Evolutionary conservation across 2,113 vertebrate species (phyloP).

Genomic region (Desmodus rotundus): DNA sequence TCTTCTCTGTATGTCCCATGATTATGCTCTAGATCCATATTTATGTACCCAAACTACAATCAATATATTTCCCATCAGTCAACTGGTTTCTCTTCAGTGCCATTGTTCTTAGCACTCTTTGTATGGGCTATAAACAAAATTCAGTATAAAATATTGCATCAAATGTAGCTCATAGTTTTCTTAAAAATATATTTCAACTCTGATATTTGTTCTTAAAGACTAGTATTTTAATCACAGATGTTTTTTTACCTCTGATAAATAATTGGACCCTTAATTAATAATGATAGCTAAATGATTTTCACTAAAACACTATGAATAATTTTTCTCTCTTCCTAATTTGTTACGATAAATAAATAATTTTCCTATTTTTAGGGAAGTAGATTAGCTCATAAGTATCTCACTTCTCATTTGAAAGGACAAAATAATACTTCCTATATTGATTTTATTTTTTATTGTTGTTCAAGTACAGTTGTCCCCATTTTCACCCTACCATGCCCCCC

Average conservation of each 20-base stretch:
- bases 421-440: background rate
- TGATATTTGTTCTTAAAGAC: background rate
- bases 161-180: background rate
- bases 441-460: background rate
- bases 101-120: background rate
- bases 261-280: background rate
- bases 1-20: background rate
- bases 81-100: background rate
- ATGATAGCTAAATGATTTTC: background rate
- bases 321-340: background rate
- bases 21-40: background rate
- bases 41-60: background rate
- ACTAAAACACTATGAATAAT: background rate
- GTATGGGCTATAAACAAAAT: background rate
- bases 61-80: background rate
- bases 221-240: background rate
- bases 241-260: constrained; percentile 12
- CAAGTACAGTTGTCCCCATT: no score
- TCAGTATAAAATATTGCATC: background rate
- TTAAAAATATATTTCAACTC: constrained; percentile 25
- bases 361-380: background rate
- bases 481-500: no score
- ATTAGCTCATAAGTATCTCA: background rate
- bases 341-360: background rate
- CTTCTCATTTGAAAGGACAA: background rate